Evolutionary conservation across 2,797 vertebrate species (phyloP).

Genomic region (Cetoscarus ocellatus): DNA sequence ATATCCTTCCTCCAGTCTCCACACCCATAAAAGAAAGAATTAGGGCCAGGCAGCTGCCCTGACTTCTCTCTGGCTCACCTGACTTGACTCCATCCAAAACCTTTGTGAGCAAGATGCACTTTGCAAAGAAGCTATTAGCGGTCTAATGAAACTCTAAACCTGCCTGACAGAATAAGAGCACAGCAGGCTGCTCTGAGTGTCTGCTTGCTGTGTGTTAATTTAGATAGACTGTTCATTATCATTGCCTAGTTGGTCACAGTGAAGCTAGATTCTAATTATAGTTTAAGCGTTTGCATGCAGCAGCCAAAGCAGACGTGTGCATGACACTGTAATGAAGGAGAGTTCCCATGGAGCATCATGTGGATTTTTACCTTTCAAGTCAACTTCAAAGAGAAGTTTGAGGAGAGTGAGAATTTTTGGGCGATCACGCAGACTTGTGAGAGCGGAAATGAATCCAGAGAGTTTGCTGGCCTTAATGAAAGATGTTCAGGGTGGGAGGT

Average conservation of each 20-base stretch:
- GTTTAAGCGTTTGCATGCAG: constrained; percentile 38
- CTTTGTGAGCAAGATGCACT: constrained; percentile 41
- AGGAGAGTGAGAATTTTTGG: neutral
- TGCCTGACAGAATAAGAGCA: constrained; percentile 60
- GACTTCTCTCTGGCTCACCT: constrained; percentile 32
- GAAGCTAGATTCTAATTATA: constrained; percentile 57
- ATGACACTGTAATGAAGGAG: constrained; percentile 22
- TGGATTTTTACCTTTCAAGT: constrained; percentile 28
- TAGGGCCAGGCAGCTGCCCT: neutral
- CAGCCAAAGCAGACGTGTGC: constrained; percentile 12
- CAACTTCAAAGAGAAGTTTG: constrained; percentile 19
- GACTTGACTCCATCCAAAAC: constrained; percentile 38
- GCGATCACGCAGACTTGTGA: neutral
- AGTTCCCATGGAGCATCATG: constrained; percentile 10
- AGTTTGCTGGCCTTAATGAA: constrained; percentile 81
- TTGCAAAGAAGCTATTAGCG: constrained; percentile 51
- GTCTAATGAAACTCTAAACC: constrained; percentile 69
- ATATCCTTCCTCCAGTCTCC: neutral
- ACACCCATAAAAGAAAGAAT: constrained; percentile 9
- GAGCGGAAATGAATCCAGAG: constrained; percentile 4
- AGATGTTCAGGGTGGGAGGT: constrained; percentile 91
- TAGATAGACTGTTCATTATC: constrained; percentile 70
- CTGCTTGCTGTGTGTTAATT: constrained; percentile 70
- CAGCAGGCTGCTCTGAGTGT: constrained; percentile 47
- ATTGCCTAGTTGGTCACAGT: constrained; percentile 61